Evolutionary conservation across 1,140 invertebrate genomes (phyloP), one percentile per base, ranked within the genome.

Genomic region (Heliothis subflexa): DNA sequence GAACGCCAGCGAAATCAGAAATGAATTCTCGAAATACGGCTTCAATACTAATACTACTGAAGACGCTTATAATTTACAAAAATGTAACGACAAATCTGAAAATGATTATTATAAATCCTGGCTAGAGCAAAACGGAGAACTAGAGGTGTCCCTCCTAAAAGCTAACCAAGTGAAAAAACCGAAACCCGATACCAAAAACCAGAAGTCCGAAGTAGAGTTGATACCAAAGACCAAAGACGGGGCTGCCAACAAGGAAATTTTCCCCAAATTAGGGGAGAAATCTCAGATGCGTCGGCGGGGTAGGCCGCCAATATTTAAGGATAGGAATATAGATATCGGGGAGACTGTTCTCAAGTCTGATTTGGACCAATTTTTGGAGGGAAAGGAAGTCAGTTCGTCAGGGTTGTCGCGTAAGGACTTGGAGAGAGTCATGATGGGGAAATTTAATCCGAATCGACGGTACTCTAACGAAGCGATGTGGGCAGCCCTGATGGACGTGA

Each of bases 401-500:
- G 94, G 94, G 3, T 57, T 95, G 78, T 93, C 92, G 10, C 81
- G 94, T 9, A 94, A 95, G 70, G 94, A 94, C 47, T 77, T 95
- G 57, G 94, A 95, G 66, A 84, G 94, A 47, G 93, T 94, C 0
- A 95, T 95, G 94, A 94, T 95, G 94, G 94, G 94, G 0, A 95
- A 95, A 71, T 95, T 94, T 25, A 95, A 95, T 55, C 94, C 94
- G 7, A 95, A 95, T 68, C 79, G 94, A 13, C 80, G 94, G 14
- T 94, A 94, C 57, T 94, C 93, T 0, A 94, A 94, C 52, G 93
- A 94, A 57, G 92, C 93, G 0, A 94, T 94, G 93, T 94, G 93
- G 93, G 93, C 93, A 0, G 93, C 95, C 21, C 84, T 95, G 11
- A 95, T 95, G 94, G 95, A 95, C 73, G 95, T 95, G 0, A 95